Evolutionary conservation across 2,888 invertebrate species (phyloP).

Genomic region (Slavum lentiscoides): DNA sequence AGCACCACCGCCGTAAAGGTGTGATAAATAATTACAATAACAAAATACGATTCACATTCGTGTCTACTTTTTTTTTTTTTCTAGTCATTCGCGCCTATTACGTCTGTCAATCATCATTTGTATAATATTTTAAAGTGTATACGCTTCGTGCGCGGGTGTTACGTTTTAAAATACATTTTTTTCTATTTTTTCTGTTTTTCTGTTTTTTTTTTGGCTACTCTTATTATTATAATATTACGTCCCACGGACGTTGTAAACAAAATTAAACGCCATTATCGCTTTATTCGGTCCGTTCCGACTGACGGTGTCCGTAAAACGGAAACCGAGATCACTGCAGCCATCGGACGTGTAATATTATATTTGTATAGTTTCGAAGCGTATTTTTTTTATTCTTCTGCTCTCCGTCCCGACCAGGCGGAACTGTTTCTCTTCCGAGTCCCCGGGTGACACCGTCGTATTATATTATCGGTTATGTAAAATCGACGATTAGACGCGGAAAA

Average conservation of each 20-base stretch:
- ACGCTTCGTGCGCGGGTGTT: slow-evolving; percentile 41
- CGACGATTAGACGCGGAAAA: slow-evolving; percentile 37
- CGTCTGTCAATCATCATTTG: slow-evolving; percentile 52
- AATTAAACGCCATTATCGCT: slow-evolving; percentile 43
- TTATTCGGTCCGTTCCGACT: slow-evolving; percentile 52
- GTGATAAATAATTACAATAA: not conserved
- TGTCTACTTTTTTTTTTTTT: not conserved
- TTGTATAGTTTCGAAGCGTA: not conserved
- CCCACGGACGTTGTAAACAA: slow-evolving; percentile 22
- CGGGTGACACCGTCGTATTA: not conserved
- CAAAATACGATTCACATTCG: not conserved
- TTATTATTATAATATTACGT: not conserved
- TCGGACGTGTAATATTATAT: not conserved
- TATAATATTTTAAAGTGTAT: not conserved
- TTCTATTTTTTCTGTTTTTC: not conserved
- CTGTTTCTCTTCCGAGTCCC: slow-evolving; percentile 17
- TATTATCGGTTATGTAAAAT: slow-evolving; percentile 24
- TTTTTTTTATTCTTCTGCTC: not conserved
- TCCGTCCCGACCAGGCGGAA: slow-evolving; percentile 14
- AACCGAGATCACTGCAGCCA: slow-evolving; percentile 11
- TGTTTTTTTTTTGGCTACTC: too few species aligned
- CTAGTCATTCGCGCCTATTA: slow-evolving; percentile 5
- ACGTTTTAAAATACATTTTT: not conserved
- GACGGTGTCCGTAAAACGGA: slow-evolving; percentile 32
- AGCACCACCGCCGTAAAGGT: not conserved